Evolutionary conservation across 2,797 vertebrate species (phyloP), one percentile per base, ranked within the genome.

Genomic region (Tamandua tetradactyla): DNA sequence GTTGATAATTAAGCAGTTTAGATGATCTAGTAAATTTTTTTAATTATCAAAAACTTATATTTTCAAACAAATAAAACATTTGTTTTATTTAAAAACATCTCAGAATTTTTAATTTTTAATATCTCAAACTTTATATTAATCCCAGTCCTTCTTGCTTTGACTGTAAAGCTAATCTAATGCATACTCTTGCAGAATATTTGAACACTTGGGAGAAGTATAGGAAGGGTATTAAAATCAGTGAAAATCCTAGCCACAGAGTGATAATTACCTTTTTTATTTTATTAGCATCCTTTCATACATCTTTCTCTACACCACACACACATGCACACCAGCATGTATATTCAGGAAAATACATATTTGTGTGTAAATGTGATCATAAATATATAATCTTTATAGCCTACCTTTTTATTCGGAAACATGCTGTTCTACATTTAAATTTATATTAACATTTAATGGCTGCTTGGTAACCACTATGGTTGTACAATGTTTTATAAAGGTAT

Each of bases 281-380:
- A 37, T 6, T 0, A 0, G 44, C 14, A 7, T 12, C 3, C 23
- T n/a, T 27, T 13, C 12, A 32, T 25, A 11, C 12, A 30, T 64
- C 27, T 18, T 42, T 80, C 4, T 79, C 47, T 59, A 78, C 3
- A 25, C 23, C 23, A 37, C 7, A 9, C 25, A 49, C 3, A n/a
- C 57, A 23, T 17, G 14, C 18, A 20, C 8, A n/a, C 15, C 2
- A 17, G 22, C 10, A 13, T 0, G 11, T 0, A 2, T 5, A 15
- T 0, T 15, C 11, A 2, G 20, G 25, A 20, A 55, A 35, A 57
- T 1, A 5, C 11, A 7, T 5, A 15, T 9, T 22, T 23, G 17
- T 23, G 4, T 25, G 5, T 55, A 59, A 42, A 5, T 59, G 40
- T 10, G 22, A 27, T n/a, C 47, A 52, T 15, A 76, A 13, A 35